Percentiles rank a stretch among this genome's conserved stretches.
phyloP scores from a whole-genome alignment of 2,113 vertebrate species.

The Chlamydotis undulata region DNA sequence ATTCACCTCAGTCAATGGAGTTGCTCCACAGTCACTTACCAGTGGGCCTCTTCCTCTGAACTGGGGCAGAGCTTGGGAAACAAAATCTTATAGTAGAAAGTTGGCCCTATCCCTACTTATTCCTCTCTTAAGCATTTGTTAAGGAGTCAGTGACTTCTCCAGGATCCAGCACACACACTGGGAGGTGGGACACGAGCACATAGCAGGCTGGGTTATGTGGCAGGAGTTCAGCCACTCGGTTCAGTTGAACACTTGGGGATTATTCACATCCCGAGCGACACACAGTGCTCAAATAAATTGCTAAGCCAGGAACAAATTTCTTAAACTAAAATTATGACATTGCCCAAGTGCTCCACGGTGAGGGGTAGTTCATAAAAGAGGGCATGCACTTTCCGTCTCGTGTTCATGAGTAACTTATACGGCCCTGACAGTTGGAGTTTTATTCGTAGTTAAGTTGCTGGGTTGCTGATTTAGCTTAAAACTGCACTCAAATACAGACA shows the following conservation, averaged over 20 bases:
- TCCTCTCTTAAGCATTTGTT: background rate
- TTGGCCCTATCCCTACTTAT: background rate
- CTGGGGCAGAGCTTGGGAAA: background rate
- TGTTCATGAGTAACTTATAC: background rate
- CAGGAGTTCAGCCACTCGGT: background rate
- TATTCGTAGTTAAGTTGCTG: background rate
- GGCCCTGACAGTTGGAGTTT: background rate
- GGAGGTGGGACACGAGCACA: background rate
- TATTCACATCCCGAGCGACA: background rate
- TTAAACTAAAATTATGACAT: background rate
- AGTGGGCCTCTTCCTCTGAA: background rate
- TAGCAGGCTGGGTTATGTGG: background rate
- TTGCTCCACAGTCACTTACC: background rate
- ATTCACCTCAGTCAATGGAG: background rate
- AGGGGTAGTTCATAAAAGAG: background rate
- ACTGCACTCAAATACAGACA: too few species aligned
- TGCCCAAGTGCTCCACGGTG: background rate
- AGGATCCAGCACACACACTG: background rate
- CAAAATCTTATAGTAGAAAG: background rate
- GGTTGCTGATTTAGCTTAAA: background rate
- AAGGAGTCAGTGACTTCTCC: background rate
- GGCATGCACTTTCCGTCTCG: too few species aligned
- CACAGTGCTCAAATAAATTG: background rate
- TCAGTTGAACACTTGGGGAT: background rate
- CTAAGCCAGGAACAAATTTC: background rate